Percentiles rank a stretch among this genome's conserved stretches.
phyloP scores from a whole-genome alignment of 2,113 vertebrate species.

The Amia ocellicauda region DNA sequence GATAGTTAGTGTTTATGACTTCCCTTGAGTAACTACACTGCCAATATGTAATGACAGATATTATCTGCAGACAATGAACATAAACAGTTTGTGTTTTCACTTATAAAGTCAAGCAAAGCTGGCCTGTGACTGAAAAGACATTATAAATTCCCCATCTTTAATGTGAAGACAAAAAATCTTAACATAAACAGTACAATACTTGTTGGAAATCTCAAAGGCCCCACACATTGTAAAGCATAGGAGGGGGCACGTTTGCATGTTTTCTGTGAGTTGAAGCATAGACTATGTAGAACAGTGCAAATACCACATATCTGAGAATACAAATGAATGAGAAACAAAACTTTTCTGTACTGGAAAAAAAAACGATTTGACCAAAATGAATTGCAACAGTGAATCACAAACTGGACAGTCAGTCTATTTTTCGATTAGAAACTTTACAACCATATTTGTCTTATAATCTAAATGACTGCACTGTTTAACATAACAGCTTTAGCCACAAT shows the following conservation, averaged over 20 bases:
- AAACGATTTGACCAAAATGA: no score
- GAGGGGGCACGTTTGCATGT: slow-evolving; percentile 38
- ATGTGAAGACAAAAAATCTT: slow-evolving; percentile 1
- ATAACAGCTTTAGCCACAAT: no score
- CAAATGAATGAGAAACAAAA: not conserved
- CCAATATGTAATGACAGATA: no score
- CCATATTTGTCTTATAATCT: no score
- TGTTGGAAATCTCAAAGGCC: slow-evolving; percentile 43
- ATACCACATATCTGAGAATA: not conserved
- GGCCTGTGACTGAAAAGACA: slow-evolving; percentile 18
- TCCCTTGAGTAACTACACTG: no score
- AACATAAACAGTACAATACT: slow-evolving; percentile 38
- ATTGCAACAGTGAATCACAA: no score
- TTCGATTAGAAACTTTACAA: no score
- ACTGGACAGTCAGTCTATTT: no score
- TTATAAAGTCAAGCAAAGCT: not conserved
- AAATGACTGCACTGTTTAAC: no score
- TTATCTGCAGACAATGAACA: no score
- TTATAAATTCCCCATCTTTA: slow-evolving; percentile 10
- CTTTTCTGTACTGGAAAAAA: no score
- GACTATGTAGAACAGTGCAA: slow-evolving; percentile 22
- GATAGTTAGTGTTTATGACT: no score
- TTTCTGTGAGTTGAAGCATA: slow-evolving; percentile 45
- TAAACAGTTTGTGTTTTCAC: not conserved
- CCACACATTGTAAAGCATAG: slow-evolving; percentile 39